Evolutionary conservation across 2,888 invertebrate species (phyloP).

Genomic region (Drosophila pegasa): DNA sequence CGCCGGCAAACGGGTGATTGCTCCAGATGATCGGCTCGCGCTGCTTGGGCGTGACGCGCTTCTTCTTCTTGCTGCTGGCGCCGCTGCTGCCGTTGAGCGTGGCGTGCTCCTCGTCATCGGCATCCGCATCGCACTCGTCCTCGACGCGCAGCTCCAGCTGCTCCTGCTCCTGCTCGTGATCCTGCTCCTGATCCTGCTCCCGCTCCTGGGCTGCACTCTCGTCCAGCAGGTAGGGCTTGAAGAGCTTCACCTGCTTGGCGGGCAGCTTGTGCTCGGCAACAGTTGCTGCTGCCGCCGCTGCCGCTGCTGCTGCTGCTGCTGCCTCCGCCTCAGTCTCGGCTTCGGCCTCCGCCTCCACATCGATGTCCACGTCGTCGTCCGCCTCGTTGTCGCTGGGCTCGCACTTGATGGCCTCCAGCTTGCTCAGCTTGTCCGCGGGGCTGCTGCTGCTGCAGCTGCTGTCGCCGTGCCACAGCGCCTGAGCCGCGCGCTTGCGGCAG

Average conservation of each 20-base stretch:
- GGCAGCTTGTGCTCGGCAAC: conserved; percentile 62
- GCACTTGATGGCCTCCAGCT: conserved; percentile 60
- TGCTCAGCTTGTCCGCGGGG: conserved; percentile 77
- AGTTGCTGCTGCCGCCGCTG: conserved; percentile 15
- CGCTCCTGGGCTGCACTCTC: conserved; percentile 83
- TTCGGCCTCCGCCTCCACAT: conserved; percentile 57
- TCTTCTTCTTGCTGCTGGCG: conserved; percentile 54
- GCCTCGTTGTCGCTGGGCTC: conserved; percentile 59
- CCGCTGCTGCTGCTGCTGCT: conserved; percentile 24
- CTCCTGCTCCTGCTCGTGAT: conserved; percentile 5
- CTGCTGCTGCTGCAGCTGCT: conserved; percentile 17
- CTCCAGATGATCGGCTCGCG: conserved; percentile 84
- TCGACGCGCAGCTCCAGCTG: conserved; percentile 49
- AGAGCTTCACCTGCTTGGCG: conserved; percentile 88
- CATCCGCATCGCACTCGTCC: conserved; percentile 53
- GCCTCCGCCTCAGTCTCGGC: conserved; percentile 30
- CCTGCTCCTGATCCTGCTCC: neutral
- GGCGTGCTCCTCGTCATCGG: conserved; percentile 61
- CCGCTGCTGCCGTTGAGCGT: conserved; percentile 25
- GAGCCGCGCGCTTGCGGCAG: conserved; percentile 79
- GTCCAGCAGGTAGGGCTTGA: conserved; percentile 91
- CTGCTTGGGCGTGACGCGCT: conserved; percentile 56
- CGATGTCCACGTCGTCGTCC: conserved; percentile 50
- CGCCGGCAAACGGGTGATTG: conserved; percentile 73
- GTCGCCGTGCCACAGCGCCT: conserved; percentile 28